phyloP scores from a whole-genome alignment of 2,888 invertebrate species.

The Eumerus sabulonum region DNA sequence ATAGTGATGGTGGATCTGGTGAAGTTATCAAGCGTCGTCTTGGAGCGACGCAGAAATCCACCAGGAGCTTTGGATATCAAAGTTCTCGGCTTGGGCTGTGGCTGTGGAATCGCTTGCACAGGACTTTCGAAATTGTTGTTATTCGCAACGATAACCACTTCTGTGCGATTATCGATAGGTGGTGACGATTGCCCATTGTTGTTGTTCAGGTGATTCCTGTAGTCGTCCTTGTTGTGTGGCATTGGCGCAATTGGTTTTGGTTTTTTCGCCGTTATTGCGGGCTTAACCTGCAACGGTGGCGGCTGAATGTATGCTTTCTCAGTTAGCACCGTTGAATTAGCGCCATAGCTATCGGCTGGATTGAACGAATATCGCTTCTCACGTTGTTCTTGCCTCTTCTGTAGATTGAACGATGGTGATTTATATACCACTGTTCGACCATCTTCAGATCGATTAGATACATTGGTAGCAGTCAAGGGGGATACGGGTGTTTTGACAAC shows the following conservation, averaged over 20 bases:
- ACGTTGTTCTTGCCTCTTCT: slow-evolving; percentile 75
- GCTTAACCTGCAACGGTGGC: slow-evolving; percentile 53
- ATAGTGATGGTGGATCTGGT: slow-evolving; percentile 58
- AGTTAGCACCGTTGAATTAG: slow-evolving; percentile 17
- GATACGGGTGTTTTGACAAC: slow-evolving; percentile 10
- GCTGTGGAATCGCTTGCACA: slow-evolving; percentile 45
- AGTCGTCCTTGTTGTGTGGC: slow-evolving; percentile 44
- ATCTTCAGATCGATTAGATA: slow-evolving; percentile 70
- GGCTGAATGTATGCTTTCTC: slow-evolving; percentile 40
- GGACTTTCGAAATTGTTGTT: slow-evolving; percentile 48
- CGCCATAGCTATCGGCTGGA: slow-evolving; percentile 46
- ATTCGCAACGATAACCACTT: slow-evolving; percentile 54
- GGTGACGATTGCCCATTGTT: slow-evolving; percentile 50
- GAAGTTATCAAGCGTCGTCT: slow-evolving; percentile 75
- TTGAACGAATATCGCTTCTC: slow-evolving; percentile 69
- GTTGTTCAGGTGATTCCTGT: slow-evolving; percentile 29
- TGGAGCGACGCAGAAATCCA: slow-evolving; percentile 75
- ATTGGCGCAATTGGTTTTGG: slow-evolving; percentile 55
- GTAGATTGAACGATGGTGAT: slow-evolving; percentile 77
- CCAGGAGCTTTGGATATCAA: slow-evolving; percentile 61
- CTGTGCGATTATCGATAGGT: slow-evolving; percentile 68
- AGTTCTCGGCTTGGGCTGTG: slow-evolving; percentile 67
- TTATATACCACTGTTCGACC: slow-evolving; percentile 79
- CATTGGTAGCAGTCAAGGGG: slow-evolving; percentile 38
- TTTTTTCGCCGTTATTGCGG: slow-evolving; percentile 45